phyloP scores from a whole-genome alignment of 2,113 vertebrate genomes.

The Cariama cristata region DNA sequence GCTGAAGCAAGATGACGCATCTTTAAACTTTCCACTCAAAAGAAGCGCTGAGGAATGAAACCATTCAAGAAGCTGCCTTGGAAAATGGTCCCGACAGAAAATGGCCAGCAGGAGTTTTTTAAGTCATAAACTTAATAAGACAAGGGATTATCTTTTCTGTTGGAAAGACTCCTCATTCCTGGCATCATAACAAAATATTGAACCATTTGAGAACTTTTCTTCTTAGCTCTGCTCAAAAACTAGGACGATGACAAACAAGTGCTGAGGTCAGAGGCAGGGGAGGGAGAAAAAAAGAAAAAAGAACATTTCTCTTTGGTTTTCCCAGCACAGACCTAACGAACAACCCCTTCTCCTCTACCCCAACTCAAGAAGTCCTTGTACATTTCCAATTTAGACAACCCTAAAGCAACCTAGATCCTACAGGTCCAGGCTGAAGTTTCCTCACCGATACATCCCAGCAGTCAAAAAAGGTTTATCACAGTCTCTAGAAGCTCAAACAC shows the following conservation, averaged over 20 bases:
- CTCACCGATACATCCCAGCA: neutral
- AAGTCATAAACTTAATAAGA: conserved; percentile 31
- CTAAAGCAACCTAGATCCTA: neutral
- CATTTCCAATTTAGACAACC: neutral
- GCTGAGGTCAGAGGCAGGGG: neutral
- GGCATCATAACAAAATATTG: neutral
- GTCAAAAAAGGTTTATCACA: neutral
- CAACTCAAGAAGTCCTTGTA: neutral
- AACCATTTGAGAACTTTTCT: neutral
- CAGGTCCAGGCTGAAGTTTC: neutral
- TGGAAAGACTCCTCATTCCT: conserved; percentile 5
- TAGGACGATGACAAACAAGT: neutral
- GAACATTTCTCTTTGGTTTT: neutral
- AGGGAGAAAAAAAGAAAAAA: neutral
- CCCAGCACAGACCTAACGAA: neutral
- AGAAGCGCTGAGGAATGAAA: conserved; percentile 48
- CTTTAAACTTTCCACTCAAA: conserved; percentile 57
- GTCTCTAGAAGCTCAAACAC: neutral
- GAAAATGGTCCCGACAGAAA: conserved; percentile 9
- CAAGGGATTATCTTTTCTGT: conserved; percentile 7
- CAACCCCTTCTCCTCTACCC: neutral
- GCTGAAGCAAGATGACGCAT: conserved; percentile 51
- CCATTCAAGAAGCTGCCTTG: conserved; percentile 9
- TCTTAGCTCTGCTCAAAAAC: conserved; percentile 7
- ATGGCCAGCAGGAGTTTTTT: neutral